Percentiles rank a stretch among this genome's conserved stretches.
Conservation (phyloP, 2,113 vertebrate species). For the Desmodus rotundus region DNA sequence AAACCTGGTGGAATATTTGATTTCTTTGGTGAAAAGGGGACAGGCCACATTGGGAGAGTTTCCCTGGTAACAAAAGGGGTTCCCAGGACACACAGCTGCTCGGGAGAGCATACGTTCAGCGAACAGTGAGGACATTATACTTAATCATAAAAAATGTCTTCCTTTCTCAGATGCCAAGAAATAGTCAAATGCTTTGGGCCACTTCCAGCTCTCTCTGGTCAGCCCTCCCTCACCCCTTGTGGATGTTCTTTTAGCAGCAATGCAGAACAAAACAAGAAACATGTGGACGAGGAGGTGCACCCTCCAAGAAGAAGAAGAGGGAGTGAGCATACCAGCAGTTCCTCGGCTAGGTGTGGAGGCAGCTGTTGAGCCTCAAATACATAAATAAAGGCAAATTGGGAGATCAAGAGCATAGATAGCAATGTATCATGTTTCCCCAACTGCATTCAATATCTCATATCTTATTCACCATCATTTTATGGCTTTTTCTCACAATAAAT, state of each 20-base stretch:
- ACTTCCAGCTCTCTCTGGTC: conserved; percentile 63
- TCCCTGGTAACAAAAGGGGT: conserved; percentile 53
- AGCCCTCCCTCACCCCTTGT: conserved; percentile 50
- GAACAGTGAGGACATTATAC: conserved; percentile 62
- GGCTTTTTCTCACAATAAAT: conserved; percentile 33
- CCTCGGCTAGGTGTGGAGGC: conserved; percentile 61
- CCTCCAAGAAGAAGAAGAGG: conserved; percentile 45
- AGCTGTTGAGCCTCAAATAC: conserved; percentile 38
- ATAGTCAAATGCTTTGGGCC: conserved; percentile 61
- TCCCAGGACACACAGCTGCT: conserved; percentile 77
- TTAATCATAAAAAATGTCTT: conserved; percentile 53
- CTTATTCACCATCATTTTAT: conserved; percentile 20
- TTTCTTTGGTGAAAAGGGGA: conserved; percentile 18
- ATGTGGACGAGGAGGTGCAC: not conserved
- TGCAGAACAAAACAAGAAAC: not conserved
- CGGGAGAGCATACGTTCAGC: conserved; percentile 49
- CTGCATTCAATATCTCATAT: not conserved
- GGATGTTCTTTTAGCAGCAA: conserved; percentile 65
- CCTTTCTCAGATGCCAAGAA: conserved; percentile 72
- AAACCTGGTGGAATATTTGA: not conserved
- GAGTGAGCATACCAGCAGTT: conserved; percentile 51
- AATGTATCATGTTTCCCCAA: not conserved
- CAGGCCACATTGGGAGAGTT: not conserved
- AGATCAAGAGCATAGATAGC: conserved; percentile 21
- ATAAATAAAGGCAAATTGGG: conserved; percentile 53